Base-by-base conservation (phyloP, 2,888 invertebrate genomes). In the Ennomos erosarius region DNA sequence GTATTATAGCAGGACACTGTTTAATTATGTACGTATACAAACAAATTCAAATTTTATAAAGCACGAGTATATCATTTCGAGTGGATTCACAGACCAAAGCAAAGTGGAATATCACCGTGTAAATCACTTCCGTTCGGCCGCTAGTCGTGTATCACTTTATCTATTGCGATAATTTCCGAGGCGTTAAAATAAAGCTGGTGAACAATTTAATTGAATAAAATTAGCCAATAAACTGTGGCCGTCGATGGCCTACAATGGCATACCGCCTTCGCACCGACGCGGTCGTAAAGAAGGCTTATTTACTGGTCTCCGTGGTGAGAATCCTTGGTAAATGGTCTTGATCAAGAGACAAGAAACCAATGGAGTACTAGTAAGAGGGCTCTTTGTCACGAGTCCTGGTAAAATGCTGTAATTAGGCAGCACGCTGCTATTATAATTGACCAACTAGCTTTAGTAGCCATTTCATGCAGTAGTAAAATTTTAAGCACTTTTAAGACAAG, bases 141-240 rank as follows among this genome's bases (percentile, higher is more conserved):
- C 64, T 69, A 61, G 63, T 68, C 74, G 66, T 76, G 79, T 76
- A 76, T 77, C 76, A 76, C 76, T 79, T 81, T 83, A 78, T 87
- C 89, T 88, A 88, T 88, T 83, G 83, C 85, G 82, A 86, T 88
- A 87, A 88, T 82, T 88, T 82, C 70, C 76, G 65, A 84, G 80
- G 87, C 85, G 88, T 83, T 87, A 86, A 88, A 87, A 49, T 55
- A 61, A 64, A 59, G 55, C 59, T 53, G 55, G 75, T 75, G 84
- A 88, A 90, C 89, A 88, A 88, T 90, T 90, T 90, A 90, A 91
- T 91, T 90, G 91, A 88, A 90, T 87, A 85, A 91, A 91, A 91
- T 91, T 91, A 91, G 88, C 88, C 89, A 88, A 91, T 92, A 92
- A 92, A 92, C 77, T 87, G 79, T 71, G 73, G 74, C 68, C 78